phyloP scores from a whole-genome alignment of 1,140 invertebrate genomes.

The Wiebesia pumilae region DNA sequence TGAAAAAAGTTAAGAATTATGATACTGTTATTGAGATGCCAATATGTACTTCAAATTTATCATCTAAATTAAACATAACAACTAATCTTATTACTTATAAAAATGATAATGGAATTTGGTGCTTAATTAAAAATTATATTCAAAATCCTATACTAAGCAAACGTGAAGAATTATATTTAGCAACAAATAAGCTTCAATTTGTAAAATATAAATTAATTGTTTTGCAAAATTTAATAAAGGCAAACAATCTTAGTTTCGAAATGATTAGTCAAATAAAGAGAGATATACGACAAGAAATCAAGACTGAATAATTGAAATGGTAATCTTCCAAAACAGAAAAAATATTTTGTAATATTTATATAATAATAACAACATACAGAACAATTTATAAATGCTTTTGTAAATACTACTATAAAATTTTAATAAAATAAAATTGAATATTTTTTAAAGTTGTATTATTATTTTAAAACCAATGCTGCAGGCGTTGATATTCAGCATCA shows the following conservation, averaged over 20 bases:
- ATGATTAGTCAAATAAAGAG: slow-evolving; percentile 62
- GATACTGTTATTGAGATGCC: slow-evolving; percentile 60
- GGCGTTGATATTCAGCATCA: not conserved
- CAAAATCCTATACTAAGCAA: slow-evolving; percentile 53
- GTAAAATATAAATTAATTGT: slow-evolving; percentile 62
- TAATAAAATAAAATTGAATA: not conserved
- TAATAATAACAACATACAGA: too few species aligned
- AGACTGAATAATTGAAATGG: not conserved
- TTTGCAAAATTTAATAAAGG: slow-evolving; percentile 52
- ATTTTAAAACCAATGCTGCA: not conserved
- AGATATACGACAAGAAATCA: slow-evolving; percentile 59
- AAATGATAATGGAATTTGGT: slow-evolving; percentile 62
- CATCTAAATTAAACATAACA: slow-evolving; percentile 39
- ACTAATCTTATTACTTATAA: slow-evolving; percentile 64
- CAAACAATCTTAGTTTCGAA: slow-evolving; percentile 60
- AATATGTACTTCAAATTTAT: slow-evolving; percentile 53
- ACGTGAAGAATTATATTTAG: slow-evolving; percentile 48
- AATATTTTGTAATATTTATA: slow-evolving; percentile 5
- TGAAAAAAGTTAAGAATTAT: slow-evolving; percentile 59
- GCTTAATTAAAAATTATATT: slow-evolving; percentile 65
- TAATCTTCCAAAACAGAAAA: not conserved
- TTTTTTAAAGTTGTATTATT: slow-evolving; percentile 7
- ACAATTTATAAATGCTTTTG: not conserved
- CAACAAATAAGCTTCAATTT: slow-evolving; percentile 57
- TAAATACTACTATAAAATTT: not conserved